phyloP scores from a whole-genome alignment of 1,140 invertebrate species.

The Zaprionus africanus region DNA sequence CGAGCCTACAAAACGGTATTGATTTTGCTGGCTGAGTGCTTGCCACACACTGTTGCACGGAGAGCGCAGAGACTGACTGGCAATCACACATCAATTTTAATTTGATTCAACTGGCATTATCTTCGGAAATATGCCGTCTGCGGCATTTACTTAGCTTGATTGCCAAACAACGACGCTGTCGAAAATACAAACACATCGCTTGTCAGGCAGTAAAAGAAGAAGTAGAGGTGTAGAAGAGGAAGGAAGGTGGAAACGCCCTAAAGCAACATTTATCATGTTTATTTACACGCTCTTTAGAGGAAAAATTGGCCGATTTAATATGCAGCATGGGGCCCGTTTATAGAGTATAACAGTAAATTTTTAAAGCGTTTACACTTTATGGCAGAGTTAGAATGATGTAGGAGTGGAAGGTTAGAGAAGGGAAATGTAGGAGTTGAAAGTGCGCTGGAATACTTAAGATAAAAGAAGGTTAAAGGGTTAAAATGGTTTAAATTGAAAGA shows the following conservation, averaged over 20 bases:
- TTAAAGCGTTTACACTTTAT: background rate
- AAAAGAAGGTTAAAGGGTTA: background rate
- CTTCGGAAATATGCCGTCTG: slow-evolving; percentile 19
- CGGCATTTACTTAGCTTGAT: slow-evolving; percentile 49
- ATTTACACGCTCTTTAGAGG: slow-evolving; percentile 11
- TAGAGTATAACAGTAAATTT: slow-evolving; percentile 10
- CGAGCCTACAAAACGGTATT: slow-evolving; percentile 8
- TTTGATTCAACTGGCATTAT: slow-evolving; percentile 52
- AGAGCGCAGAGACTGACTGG: background rate
- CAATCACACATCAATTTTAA: slow-evolving; percentile 52
- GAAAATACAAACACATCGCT: slow-evolving; percentile 29
- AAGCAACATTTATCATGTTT: slow-evolving; percentile 30
- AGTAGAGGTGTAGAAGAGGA: background rate
- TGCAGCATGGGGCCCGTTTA: background rate
- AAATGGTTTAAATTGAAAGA: background rate
- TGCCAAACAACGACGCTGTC: slow-evolving; percentile 42
- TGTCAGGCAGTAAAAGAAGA: too few species aligned
- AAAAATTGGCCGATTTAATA: slow-evolving; percentile 18
- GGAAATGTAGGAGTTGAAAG: background rate
- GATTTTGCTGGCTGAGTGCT: background rate
- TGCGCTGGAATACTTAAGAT: background rate
- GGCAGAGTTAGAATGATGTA: background rate
- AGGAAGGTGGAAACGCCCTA: background rate
- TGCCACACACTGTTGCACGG: slow-evolving; percentile 2
- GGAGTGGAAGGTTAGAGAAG: background rate